Percentiles rank a stretch among this genome's conserved stretches.
phyloP scores from a whole-genome alignment of 2,888 invertebrate genomes.

The Sepiola atlantica region DNA sequence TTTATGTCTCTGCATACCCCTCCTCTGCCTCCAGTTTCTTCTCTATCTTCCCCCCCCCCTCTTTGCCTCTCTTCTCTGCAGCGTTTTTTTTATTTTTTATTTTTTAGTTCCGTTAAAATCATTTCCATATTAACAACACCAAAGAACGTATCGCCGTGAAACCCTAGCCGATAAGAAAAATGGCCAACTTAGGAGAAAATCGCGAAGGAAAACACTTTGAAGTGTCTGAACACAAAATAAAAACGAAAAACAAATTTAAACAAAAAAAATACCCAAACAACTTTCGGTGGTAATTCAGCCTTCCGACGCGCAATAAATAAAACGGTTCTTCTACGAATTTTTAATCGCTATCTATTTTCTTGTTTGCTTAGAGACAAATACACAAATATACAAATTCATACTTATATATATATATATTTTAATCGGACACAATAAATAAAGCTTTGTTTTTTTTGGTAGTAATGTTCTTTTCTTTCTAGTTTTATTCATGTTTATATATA shows the following conservation, averaged over 20 bases:
- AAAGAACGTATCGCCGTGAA: neutral
- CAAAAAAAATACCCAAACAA: neutral
- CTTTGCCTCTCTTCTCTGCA: neutral
- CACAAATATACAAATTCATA: neutral
- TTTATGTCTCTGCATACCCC: neutral
- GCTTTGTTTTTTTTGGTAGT: neutral
- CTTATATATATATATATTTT: too few species aligned
- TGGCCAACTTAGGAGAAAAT: neutral
- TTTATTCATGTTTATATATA: too few species aligned
- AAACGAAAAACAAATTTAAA: too few species aligned
- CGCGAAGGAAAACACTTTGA: neutral
- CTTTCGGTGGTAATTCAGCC: neutral
- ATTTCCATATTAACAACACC: conserved; percentile 21
- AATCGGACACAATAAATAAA: neutral
- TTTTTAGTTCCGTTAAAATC: neutral
- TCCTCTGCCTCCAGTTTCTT: too few species aligned
- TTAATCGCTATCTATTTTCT: neutral
- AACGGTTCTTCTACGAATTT: neutral
- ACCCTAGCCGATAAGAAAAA: conserved; percentile 2
- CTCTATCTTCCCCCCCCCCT: neutral
- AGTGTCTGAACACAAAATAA: too few species aligned
- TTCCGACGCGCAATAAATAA: neutral
- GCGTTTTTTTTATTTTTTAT: too few species aligned
- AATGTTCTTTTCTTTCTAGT: too few species aligned
- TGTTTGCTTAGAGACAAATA: neutral